Evolutionary conservation across 2,888 invertebrate genomes (phyloP).

Genomic region (Hypsopygia costalis): DNA sequence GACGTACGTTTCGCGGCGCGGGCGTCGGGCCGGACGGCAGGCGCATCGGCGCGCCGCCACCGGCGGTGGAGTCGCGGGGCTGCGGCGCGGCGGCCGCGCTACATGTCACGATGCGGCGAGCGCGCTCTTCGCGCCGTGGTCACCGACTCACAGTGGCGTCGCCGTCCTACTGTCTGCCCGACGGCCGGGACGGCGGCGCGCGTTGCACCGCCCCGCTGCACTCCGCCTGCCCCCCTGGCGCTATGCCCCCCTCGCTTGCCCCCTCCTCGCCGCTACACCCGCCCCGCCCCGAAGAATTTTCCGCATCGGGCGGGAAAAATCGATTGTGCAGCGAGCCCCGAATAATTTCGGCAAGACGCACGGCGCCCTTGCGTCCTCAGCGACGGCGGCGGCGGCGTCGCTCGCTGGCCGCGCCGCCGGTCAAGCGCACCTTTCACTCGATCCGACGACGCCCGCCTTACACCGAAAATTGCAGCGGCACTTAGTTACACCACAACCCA

Average conservation of each 20-base stretch:
- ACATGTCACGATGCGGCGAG: constrained; percentile 77
- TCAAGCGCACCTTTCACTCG: constrained; percentile 63
- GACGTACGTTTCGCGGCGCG: constrained; percentile 48
- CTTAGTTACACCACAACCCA: constrained; percentile 7
- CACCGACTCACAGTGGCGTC: constrained; percentile 78
- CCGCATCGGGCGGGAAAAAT: constrained; percentile 81
- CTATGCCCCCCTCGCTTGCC: constrained; percentile 47
- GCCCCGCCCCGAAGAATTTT: constrained; percentile 79
- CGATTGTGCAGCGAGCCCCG: constrained; percentile 80
- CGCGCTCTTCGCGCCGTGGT: constrained; percentile 76
- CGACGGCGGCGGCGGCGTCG: constrained; percentile 30
- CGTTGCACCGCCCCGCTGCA: constrained; percentile 79
- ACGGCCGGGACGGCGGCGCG: constrained; percentile 71
- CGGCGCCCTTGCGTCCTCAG: constrained; percentile 74
- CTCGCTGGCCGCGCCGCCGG: constrained; percentile 42
- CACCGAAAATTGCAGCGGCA: constrained; percentile 11
- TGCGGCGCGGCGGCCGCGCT: constrained; percentile 74
- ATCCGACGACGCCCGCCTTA: constrained; percentile 7
- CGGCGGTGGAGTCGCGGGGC: constrained; percentile 64
- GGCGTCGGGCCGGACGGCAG: constrained; percentile 66
- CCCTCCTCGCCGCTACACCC: constrained; percentile 58
- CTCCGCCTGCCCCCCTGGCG: constrained; percentile 71
- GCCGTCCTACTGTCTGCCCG: constrained; percentile 79
- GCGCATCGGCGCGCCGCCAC: constrained; percentile 75
- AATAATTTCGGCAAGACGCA: constrained; percentile 80